Percentiles rank a stretch among this genome's conserved stretches.
Conservation (phyloP, 2,888 invertebrate genomes). For the Lepidochitona cinerea region DNA sequence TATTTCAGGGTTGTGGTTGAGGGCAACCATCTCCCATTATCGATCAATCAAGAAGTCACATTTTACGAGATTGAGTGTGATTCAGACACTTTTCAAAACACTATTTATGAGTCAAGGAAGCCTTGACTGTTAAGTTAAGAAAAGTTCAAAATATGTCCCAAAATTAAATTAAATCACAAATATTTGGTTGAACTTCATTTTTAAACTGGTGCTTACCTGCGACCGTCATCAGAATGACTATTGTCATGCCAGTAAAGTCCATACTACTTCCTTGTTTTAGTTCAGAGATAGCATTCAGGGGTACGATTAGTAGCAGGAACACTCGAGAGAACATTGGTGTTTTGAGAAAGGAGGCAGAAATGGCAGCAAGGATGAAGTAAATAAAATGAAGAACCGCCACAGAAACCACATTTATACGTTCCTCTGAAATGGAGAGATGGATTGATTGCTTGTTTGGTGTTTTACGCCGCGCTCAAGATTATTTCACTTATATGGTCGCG, state of each 20-base stretch:
- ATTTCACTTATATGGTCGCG: too few relatives aligned
- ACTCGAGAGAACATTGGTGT: constrained; percentile 53
- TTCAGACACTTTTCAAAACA: too few relatives aligned
- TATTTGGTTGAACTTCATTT: neutral
- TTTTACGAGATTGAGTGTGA: too few relatives aligned
- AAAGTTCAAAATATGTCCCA: too few relatives aligned
- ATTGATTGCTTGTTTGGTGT: neutral
- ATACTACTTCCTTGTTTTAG: constrained; percentile 46
- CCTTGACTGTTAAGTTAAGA: too few relatives aligned
- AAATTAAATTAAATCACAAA: neutral
- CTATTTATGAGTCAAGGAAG: too few relatives aligned
- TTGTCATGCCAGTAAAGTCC: constrained; percentile 53
- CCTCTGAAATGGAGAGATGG: constrained; percentile 45
- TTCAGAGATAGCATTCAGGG: constrained; percentile 57
- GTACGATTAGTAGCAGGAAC: constrained; percentile 50
- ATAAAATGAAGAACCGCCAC: constrained; percentile 54
- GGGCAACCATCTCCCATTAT: too few relatives aligned
- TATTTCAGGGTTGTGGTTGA: too few relatives aligned
- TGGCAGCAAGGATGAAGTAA: constrained; percentile 59
- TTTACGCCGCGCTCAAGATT: neutral
- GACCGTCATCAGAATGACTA: constrained; percentile 46
- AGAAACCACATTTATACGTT: constrained; percentile 52
- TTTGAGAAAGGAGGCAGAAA: constrained; percentile 61
- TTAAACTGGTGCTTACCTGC: constrained; percentile 34
- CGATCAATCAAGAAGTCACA: too few relatives aligned